Evolutionary conservation across 2,113 vertebrate genomes (phyloP).

Genomic region (Oncorhynchus gorbuscha): DNA sequence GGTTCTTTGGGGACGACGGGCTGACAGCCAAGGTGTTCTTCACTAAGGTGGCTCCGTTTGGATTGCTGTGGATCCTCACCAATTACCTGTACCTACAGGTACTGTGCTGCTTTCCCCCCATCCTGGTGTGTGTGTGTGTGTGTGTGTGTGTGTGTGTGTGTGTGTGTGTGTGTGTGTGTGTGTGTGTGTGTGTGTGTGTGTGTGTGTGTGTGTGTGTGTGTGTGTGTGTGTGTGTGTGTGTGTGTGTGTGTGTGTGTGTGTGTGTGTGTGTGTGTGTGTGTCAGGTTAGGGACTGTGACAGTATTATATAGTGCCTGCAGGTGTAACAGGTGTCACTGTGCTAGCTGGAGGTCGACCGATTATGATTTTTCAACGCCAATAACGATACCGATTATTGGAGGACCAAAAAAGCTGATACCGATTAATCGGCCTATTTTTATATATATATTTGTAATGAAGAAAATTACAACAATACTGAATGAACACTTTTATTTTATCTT

Average conservation of each 20-base stretch:
- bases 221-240: neutral
- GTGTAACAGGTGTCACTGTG: neutral
- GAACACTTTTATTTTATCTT: too few relatives aligned
- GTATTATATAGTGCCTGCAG: neutral
- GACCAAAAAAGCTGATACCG: too few relatives aligned
- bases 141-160: neutral
- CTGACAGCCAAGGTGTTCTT: slow-evolving; percentile 94
- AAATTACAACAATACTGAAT: too few relatives aligned
- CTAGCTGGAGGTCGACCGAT: neutral
- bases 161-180: neutral
- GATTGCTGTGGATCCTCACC: slow-evolving; percentile 94
- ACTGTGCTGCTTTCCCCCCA: too few relatives aligned
- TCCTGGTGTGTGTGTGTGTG: neutral
- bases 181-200: neutral
- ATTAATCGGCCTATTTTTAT: too few relatives aligned
- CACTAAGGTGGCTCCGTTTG: slow-evolving; percentile 92
- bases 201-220: neutral
- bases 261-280: neutral
- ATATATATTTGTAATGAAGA: too few relatives aligned
- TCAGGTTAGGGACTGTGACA: neutral
- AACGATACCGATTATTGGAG: too few relatives aligned
- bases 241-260: neutral
- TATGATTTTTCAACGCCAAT: too few relatives aligned
- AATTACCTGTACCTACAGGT: slow-evolving; percentile 92
- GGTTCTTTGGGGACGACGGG: slow-evolving; percentile 93